Conservation (phyloP, 1,140 invertebrate species). For the Hypsibius dujardini region DNA sequence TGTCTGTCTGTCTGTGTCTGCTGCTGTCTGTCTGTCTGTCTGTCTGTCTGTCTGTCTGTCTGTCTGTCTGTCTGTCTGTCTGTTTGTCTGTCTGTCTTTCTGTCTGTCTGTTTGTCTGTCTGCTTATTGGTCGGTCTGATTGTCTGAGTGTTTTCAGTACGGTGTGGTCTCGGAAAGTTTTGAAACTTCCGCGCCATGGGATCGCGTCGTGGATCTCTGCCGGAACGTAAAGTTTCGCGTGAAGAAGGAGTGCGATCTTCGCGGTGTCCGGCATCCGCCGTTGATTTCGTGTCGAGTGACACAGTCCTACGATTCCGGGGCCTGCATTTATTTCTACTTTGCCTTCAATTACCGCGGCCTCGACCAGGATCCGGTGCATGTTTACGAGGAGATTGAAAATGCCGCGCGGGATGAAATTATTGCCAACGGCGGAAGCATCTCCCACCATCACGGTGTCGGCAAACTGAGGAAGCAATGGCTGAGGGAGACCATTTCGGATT, state of each 20-base stretch:
- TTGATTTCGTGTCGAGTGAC: conserved; percentile 69
- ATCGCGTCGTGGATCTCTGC: conserved; percentile 59
- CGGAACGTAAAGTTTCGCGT: conserved; percentile 71
- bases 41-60: too few species aligned
- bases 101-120: too few species aligned
- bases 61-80: too few species aligned
- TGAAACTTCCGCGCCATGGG: conserved; percentile 94
- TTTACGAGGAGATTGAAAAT: conserved; percentile 56
- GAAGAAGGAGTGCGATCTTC: conserved; percentile 47
- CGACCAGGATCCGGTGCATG: conserved; percentile 48
- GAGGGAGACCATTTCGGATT: conserved; percentile 53
- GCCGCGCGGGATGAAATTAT: conserved; percentile 78
- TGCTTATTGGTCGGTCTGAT: not conserved
- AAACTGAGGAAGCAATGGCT: conserved; percentile 70
- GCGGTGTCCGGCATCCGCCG: conserved; percentile 41
- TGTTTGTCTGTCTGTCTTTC: too few species aligned
- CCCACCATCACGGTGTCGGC: conserved; percentile 89
- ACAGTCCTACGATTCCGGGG: conserved; percentile 89
- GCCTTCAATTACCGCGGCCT: conserved; percentile 59
- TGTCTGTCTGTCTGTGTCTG: too few species aligned
- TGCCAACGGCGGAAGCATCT: conserved; percentile 69
- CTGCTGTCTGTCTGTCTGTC: too few species aligned
- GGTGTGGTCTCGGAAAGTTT: conserved; percentile 83
- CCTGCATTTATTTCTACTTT: conserved; percentile 96
- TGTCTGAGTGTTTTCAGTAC: conserved; percentile 46